Base-by-base conservation (phyloP, 2,113 vertebrate genomes). In the Megalops atlanticus region DNA sequence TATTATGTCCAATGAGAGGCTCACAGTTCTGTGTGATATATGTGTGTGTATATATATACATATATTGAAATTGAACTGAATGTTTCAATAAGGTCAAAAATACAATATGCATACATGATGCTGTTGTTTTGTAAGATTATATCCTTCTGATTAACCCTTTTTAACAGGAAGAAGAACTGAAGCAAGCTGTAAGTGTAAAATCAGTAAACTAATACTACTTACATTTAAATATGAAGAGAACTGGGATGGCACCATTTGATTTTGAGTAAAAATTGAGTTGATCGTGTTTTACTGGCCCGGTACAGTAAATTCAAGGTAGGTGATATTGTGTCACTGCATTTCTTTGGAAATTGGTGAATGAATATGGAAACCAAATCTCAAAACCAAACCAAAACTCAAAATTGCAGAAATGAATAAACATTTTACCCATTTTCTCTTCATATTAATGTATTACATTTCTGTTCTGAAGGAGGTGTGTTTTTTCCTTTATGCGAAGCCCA, bases 161-260 rank as follows among this genome's bases (percentile, higher is more conserved):
- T 91, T 92, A 94, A 93, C 94, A 96, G 95, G 96, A 97, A 91
- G 96, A 98, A 92, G 96, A 98, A 90, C 83, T 91, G 90, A 97
- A 95, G 91, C 94, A 95, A 93, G 94, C 93, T 93, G 95, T 96
- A 95, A 95, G 94, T 97, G 21, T 82, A 72, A 87, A 80, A 33
- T 41, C 54, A 54, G 11, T 27, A 72, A 45, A 79, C 76, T 81
- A 84, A 84, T 49, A 35, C 71, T 47, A 4, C 52, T 68, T 40
- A n/a, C 70, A 80, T 70, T 54, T 54, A 75, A 35, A 31, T 45
- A 47, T 68, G 77, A 64, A 79, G 40, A 79, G 64, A 47, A 71
- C 58, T 71, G 77, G 16, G 68, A 79, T 27, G 41, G 38, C 8
- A 35, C 68, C 27, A 70, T 35, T 8, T 33, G 68, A 31, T 70